phyloP scores from a whole-genome alignment of 2,797 vertebrate species.

The Phrynocephalus forsythii region DNA sequence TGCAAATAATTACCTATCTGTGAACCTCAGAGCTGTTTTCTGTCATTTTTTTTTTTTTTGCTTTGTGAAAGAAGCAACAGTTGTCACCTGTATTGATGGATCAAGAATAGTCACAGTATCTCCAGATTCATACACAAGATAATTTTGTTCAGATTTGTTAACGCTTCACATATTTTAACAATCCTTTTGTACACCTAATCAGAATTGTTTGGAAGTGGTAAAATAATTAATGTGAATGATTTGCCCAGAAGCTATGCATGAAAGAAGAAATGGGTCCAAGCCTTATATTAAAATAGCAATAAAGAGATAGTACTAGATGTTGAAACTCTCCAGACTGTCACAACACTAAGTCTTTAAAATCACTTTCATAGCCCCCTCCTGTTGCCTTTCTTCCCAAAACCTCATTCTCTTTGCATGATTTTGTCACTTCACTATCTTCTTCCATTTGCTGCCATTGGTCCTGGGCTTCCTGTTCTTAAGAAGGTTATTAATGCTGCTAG shows the following conservation, averaged over 20 bases:
- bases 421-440: neutral
- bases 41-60: neutral
- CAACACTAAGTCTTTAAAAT: constrained; percentile 2
- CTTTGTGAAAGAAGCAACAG: neutral
- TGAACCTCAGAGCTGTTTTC: constrained; percentile 24
- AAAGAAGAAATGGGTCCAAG: neutral
- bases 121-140: neutral
- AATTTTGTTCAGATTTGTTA: neutral
- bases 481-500: neutral
- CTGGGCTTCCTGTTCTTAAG: neutral
- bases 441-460: neutral
- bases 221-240: neutral
- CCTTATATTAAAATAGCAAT: constrained; percentile 3
- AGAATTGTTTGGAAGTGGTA: constrained; percentile 3
- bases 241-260: neutral
- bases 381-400: neutral
- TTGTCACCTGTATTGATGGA: neutral
- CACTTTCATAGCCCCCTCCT: neutral
- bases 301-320: neutral
- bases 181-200: neutral
- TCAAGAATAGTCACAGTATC: constrained; percentile 27
- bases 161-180: neutral
- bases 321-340: neutral
- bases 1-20: constrained; percentile 39
- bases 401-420: neutral